Evolutionary conservation across 2,113 vertebrate genomes (phyloP).

Genomic region (Holacanthus passer): DNA sequence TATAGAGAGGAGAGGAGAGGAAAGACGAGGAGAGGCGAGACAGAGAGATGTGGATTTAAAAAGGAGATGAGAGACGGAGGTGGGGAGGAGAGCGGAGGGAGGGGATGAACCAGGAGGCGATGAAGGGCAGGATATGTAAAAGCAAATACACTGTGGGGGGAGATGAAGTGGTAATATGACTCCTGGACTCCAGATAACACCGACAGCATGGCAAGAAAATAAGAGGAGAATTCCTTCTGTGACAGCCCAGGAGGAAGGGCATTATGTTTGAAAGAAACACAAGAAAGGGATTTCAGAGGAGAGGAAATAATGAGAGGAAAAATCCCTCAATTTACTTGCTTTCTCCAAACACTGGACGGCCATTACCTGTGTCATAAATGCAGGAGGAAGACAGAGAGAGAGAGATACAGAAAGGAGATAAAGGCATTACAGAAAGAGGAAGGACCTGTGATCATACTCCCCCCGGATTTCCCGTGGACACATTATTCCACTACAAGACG

Average conservation of each 20-base stretch:
- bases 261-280: constrained; percentile 38
- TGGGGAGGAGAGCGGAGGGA: constrained; percentile 1
- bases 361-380: constrained; percentile 47
- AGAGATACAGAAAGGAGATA: constrained; percentile 27
- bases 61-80: constrained; percentile 11
- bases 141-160: constrained; percentile 30
- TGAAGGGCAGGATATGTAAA: constrained; percentile 36
- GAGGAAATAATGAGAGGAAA: constrained; percentile 50
- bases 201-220: neutral
- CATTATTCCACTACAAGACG: constrained; percentile 32
- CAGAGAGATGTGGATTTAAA: constrained; percentile 30
- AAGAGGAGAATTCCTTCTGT: constrained; percentile 32
- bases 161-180: constrained; percentile 32
- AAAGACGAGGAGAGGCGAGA: constrained; percentile 20
- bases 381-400: constrained; percentile 27
- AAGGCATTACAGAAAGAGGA: constrained; percentile 18
- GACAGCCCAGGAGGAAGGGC: constrained; percentile 21
- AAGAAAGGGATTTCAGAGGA: constrained; percentile 33
- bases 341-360: constrained; percentile 44
- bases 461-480: constrained; percentile 20
- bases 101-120: constrained; percentile 14
- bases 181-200: constrained; percentile 16
- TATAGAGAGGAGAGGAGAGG: neutral
- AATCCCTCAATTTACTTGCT: constrained; percentile 53
- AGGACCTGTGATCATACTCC: constrained; percentile 30